Conservation (phyloP, 1,140 invertebrate species). For the Sycophila sp. region DNA sequence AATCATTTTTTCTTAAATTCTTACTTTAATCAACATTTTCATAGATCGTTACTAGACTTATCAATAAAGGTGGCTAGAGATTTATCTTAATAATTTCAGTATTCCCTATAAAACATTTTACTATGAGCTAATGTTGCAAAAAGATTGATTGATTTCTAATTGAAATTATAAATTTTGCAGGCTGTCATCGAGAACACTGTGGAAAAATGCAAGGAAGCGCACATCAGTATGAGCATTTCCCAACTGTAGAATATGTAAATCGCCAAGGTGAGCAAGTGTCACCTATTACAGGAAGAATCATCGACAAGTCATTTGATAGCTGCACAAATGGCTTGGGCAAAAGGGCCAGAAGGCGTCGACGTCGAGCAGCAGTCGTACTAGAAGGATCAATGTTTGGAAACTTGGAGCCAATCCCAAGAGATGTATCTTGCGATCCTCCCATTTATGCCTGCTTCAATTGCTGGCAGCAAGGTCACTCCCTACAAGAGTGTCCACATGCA, state of each 20-base stretch:
- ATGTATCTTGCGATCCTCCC: slow-evolving; percentile 15
- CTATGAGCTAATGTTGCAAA: too few species aligned
- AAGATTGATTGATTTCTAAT: too few species aligned
- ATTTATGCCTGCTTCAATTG: slow-evolving; percentile 16
- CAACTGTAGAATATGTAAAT: not conserved
- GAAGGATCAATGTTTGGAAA: slow-evolving; percentile 10
- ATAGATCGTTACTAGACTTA: too few species aligned
- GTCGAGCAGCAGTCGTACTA: not conserved
- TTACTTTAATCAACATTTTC: too few species aligned
- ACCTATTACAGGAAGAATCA: not conserved
- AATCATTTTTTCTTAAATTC: too few species aligned
- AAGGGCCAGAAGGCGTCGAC: not conserved
- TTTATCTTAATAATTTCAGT: too few species aligned
- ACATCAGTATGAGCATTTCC: too few species aligned
- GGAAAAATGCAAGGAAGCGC: too few species aligned
- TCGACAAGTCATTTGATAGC: not conserved
- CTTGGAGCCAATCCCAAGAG: not conserved
- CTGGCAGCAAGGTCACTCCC: slow-evolving; percentile 9
- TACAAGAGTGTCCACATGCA: not conserved
- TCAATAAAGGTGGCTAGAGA: too few species aligned
- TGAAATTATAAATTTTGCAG: too few species aligned
- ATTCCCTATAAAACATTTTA: too few species aligned
- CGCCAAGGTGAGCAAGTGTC: not conserved
- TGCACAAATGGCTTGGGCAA: not conserved
- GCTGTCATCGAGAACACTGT: too few species aligned